Evolutionary conservation across 2,797 vertebrate species (phyloP), one percentile per base, ranked within the genome.

Genomic region (Rallus crepitans): DNA sequence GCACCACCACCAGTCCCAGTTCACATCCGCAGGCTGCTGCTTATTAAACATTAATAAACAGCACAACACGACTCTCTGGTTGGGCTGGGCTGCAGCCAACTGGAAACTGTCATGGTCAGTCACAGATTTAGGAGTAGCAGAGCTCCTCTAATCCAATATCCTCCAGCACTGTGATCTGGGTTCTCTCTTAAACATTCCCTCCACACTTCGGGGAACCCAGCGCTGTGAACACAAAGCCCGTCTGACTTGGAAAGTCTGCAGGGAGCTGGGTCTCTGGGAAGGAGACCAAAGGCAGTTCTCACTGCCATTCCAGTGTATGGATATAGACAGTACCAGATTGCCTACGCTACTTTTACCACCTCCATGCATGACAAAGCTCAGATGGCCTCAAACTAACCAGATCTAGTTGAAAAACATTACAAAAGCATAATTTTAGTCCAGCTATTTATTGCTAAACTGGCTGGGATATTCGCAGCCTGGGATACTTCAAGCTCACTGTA

Each of bases 321-420:
- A 90, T 48, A 91, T 31, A 91, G 88, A 66, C 55, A 63, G 56
- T 31, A 82, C 37, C 90, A 94, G 93, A 90, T 79, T 93, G 96
- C 66, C 57, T 21, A 1, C 14, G 45, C 83, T 87, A 70, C 81
- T 82, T 89, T 87, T 66, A 77, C 80, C 90, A 90, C 91, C 94
- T 91, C 87, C 89, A 20, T 15, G 42, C 77, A 93, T 35, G 66
- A 53, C 71, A 82, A 69, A 73, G 72, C 92, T 94, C 87, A 82
- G 68, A 52, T 59, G 89, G 84, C 92, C 89, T 63, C 68, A 45
- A 18, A 78, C 71, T 52, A 85, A 87, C 68, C 93, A 80, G 37
- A 77, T 73, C 79, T 53, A 20, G 48, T 8, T 47, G 30, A 55
- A 80, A 91, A 73, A 73, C 10, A 2, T 40, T 40, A n/a, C 2